Evolutionary conservation across 2,888 invertebrate genomes (phyloP), one percentile per base, ranked within the genome.

Genomic region (Hypolimnas misippus): DNA sequence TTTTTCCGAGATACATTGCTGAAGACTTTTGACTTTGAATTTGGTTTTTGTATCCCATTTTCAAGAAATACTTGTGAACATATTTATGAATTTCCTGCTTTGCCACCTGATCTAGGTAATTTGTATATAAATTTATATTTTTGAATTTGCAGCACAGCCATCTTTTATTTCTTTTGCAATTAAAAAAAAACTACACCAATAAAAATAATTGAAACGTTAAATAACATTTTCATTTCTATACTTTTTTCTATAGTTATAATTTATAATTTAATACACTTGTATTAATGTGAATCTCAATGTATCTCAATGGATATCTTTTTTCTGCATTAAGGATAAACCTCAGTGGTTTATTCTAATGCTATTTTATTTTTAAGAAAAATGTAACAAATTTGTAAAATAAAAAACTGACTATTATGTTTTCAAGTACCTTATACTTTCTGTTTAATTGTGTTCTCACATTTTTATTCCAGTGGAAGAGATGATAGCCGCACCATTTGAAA

Each of bases 1-100:
- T 99, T 97, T 93, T 99, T 98, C 89, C 81, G 97, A 63, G 98
- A 99, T 76, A 96, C 95, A 63, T 91, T 98, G 68, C 93, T 99
- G 59, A 99, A 99, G 91, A 98, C 98, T 8, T 99, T 99, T 92
- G 99, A 99, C 86, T 99, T 99, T 93, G 98, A 99, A 87, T 99
- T 99, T 93, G 99, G 99, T 51, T 99, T 98, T 87, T 99, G 99
- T 86, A 99, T 99, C 89, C 99, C 99, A 49, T 97, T 97, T 88
- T 99, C 98, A 67, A 95, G 96, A 80, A 99, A 99, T 85, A 98
- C 98, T 10, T 99, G 99, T 86, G 99, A 99, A 91, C 99, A 99
- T 87, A 99, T 99, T 87, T 99, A 99, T 79, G 98, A 99, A 90
- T 99, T 99, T 92, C 99, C 99, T 10, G 93, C 95, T 63, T 93